A percentile compares a stretch with the other conserved stretches of the same genome.
Conservation (phyloP, 2,797 vertebrate species). For the Platalea minor region DNA sequence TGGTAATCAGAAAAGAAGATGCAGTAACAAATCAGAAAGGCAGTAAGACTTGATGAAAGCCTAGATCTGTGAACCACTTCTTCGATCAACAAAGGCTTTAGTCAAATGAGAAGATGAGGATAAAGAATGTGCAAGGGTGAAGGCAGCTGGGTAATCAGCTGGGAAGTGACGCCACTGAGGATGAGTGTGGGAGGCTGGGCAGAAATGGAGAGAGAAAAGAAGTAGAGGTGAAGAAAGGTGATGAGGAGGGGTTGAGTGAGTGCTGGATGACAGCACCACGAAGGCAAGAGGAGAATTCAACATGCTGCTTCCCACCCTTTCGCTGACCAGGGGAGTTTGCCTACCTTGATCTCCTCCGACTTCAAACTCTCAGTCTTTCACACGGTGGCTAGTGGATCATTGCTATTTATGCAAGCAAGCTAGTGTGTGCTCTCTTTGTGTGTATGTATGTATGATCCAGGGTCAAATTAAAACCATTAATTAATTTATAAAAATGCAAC, state of each 20-base stretch:
- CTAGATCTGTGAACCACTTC: background rate
- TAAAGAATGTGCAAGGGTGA: background rate
- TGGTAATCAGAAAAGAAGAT: background rate
- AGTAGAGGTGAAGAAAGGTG: background rate
- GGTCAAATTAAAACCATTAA: background rate
- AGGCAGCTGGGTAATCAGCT: background rate
- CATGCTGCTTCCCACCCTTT: background rate
- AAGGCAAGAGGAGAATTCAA: background rate
- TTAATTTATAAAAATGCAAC: background rate
- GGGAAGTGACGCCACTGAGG: background rate
- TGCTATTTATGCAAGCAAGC: background rate
- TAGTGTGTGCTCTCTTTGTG: background rate
- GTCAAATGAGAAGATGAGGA: background rate
- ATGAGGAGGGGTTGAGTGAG: background rate
- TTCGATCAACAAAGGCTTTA: background rate
- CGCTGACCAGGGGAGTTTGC: rapidly evolving
- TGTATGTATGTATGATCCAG: background rate
- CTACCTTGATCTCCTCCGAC: background rate
- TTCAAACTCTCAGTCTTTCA: background rate
- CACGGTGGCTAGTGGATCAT: background rate
- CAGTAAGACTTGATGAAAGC: background rate
- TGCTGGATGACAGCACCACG: background rate
- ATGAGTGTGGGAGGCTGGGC: background rate
- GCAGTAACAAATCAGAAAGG: background rate
- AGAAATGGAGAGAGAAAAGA: background rate